Evolutionary conservation across 2,797 vertebrate species (phyloP), one percentile per base, ranked within the genome.

Genomic region (Alca torda): DNA sequence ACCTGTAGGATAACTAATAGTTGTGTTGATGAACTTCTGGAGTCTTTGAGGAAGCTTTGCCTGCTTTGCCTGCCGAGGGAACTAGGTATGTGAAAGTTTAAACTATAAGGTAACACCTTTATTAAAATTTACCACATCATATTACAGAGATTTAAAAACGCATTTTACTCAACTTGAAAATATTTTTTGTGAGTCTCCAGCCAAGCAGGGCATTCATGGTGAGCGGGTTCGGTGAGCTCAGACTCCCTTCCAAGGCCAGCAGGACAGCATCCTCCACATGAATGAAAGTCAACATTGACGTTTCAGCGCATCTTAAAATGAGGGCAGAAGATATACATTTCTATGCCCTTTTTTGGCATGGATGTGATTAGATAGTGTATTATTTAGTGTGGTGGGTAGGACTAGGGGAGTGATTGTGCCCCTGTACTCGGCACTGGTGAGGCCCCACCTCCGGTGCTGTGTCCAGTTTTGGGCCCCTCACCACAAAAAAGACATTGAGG

Each of bases 211-310:
- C 30, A 5, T 46, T 63, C 4, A 1, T 6, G 10, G 24, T n/a
- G 35, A 54, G 51, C 50, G 25, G 46, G 23, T 45, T 50, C 41
- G 18, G 24, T 1, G 8, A 72, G 54, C 61, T 46, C n/a, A 6
- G 39, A 3, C 41, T 43, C 41, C 33, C 9, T 83, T 54, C 69
- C 41, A 41, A 51, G 72, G 54, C 43, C 56, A 35, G 64, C 56
- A 41, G 26, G 37, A 60, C 33, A 48, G 50, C 37, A 11, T 57
- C 64, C 20, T 37, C 43, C 4, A 1, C 11, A 21, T 10, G 21
- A 57, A 19, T 24, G 18, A 18, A 57, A 48, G 37, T 16, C 37
- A 18, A 9, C 1, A 0, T 43, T 4, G 3, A 8, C 9, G 0
- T 18, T 41, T 59, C n/a, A 21, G 54, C 60, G 73, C 19, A 8